Percentiles rank a stretch among this genome's conserved stretches.
phyloP scores from a whole-genome alignment of 2,113 vertebrate species.

The Castor canadensis region DNA sequence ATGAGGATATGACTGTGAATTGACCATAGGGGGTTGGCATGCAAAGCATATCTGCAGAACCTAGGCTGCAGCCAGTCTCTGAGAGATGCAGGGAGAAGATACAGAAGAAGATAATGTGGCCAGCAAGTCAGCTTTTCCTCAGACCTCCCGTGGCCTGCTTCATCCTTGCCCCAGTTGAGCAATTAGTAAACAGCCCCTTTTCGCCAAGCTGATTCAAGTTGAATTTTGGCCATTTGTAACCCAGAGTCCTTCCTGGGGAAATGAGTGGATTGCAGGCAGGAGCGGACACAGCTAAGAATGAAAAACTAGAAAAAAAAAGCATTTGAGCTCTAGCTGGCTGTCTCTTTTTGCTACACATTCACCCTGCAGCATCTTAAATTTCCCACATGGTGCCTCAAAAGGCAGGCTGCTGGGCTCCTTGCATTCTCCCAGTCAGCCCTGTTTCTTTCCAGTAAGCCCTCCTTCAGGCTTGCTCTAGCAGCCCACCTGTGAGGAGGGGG shows the following conservation, averaged over 20 bases:
- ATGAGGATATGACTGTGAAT: neutral
- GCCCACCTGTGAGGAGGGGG: conserved; percentile 43
- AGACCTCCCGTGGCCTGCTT: neutral
- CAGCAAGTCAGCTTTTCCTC: neutral
- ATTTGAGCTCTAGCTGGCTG: neutral
- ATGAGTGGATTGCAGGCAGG: neutral
- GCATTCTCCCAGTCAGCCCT: neutral
- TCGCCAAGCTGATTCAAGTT: neutral
- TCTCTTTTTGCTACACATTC: neutral
- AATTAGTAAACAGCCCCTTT: neutral
- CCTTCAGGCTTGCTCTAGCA: neutral
- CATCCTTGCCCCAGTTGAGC: neutral
- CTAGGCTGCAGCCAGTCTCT: neutral
- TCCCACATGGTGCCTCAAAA: neutral
- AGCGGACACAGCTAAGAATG: neutral
- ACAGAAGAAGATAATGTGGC: neutral
- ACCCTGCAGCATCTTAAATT: neutral
- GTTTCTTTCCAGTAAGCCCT: neutral
- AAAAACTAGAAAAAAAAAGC: neutral
- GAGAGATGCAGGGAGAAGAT: neutral
- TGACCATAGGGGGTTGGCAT: neutral
- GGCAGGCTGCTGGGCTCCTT: neutral
- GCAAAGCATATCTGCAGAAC: neutral
- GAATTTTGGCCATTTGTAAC: neutral
- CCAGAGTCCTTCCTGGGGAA: neutral